Base-by-base conservation (phyloP, 2,113 vertebrate species). In the Ctenodactylus gundi region DNA sequence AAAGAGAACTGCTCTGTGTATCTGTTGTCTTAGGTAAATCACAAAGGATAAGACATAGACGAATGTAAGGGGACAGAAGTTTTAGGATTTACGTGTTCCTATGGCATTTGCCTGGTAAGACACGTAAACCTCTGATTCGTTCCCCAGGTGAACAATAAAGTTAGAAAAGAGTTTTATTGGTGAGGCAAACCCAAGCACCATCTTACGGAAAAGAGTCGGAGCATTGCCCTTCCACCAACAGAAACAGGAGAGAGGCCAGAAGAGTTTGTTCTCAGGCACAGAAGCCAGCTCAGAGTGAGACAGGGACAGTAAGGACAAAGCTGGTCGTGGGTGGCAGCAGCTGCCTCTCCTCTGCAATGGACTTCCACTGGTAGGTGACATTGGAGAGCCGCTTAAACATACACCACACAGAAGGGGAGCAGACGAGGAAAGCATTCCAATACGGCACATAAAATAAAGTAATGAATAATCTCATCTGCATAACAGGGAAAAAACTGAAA, bases 141-240 rank as follows among this genome's bases (percentile, higher is more conserved):
- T 4, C 87, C 13, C 14, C n/a, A 64, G 77, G 7, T 58, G 15
- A 60, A 25, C 58, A 14, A 4, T 83, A 41, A 76, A 25, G 10
- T 41, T 73, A 60, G 13, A 91, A 46, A 12, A 78, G 1, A 60
- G 36, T 13, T 85, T 21, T 67, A 3, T 46, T 29, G 0, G 10
- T 62, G 18, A 39, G 65, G 20, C 25, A 76, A 46, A 60, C 62
- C 2, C 23, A 73, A 68, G 18, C 6, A 39, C 27, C 65, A 68
- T 18, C n/a, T n/a, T 29, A 20, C 1, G 39, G 49, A 7, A 7
- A 76, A 49, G 15, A 77, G 3, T 68, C 23, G 75, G 64, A 80
- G 1, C n/a, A n/a, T n/a, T n/a, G n/a, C n/a, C n/a, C n/a, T n/a
- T n/a, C 0, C 8, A 27, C 4, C 60, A 49, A 57, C 25, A 12